phyloP scores from a whole-genome alignment of 1,140 invertebrate genomes.

The Chrysoperla carnea region DNA sequence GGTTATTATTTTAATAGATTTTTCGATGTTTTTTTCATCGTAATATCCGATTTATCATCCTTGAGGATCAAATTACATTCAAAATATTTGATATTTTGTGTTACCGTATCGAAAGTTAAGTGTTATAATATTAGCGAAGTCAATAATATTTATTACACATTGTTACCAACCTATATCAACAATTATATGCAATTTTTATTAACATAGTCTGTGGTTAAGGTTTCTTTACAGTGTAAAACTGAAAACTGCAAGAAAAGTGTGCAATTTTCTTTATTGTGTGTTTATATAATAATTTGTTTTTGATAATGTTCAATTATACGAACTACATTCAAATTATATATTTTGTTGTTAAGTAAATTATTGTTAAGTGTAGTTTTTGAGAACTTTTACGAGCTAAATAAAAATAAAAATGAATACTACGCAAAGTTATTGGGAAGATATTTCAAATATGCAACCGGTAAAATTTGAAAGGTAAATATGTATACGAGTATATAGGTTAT shows the following conservation, averaged over 20 bases:
- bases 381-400: neutral
- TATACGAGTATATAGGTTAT: neutral
- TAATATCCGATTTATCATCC: neutral
- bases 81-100: neutral
- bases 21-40: neutral
- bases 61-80: neutral
- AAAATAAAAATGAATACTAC: neutral
- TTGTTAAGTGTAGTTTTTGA: neutral
- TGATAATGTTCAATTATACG: neutral
- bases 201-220: too few species aligned
- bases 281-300: neutral
- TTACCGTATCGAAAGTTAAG: neutral
- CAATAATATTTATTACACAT: neutral
- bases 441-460: slow-evolving; percentile 1
- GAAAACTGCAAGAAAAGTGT: neutral
- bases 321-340: too few species aligned
- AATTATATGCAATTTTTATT: too few species aligned
- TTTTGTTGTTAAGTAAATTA: neutral
- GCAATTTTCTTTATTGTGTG: neutral
- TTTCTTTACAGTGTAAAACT: too few species aligned
- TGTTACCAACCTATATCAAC: neutral
- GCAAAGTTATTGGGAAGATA: slow-evolving; percentile 2
- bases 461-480: slow-evolving; percentile 2
- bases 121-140: neutral
- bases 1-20: neutral